Conservation (phyloP, 2,888 invertebrate genomes). For the Brenthis hecate region DNA sequence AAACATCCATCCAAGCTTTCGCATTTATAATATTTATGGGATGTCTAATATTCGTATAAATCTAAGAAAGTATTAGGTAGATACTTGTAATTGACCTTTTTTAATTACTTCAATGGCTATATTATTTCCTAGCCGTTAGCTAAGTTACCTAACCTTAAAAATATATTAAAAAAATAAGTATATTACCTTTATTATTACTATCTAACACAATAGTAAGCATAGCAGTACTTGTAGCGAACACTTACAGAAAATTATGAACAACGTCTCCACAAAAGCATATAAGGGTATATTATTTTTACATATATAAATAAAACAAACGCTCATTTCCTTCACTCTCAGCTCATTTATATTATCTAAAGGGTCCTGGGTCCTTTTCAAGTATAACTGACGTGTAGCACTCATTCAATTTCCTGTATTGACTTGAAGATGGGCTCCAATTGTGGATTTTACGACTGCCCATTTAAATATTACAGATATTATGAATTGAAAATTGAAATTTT, state of each 20-base stretch:
- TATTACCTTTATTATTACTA: too few species aligned
- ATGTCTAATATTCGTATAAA: too few species aligned
- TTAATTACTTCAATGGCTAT: background rate
- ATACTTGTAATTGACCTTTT: background rate
- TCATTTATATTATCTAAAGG: constrained; percentile 27
- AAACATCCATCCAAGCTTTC: too few species aligned
- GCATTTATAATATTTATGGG: too few species aligned
- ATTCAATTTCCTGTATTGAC: constrained; percentile 50
- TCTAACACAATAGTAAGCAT: too few species aligned
- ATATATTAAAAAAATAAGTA: background rate
- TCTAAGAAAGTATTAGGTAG: too few species aligned
- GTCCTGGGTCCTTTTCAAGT: constrained; percentile 42
- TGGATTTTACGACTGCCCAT: background rate
- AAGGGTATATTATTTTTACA: background rate
- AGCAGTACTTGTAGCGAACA: too few species aligned
- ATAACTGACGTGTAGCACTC: constrained; percentile 51
- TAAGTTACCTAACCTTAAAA: background rate
- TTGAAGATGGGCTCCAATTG: constrained; percentile 24
- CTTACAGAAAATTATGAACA: too few species aligned
- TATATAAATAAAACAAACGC: constrained; percentile 28
- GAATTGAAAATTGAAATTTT: background rate
- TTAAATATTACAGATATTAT: background rate
- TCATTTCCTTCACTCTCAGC: constrained; percentile 31
- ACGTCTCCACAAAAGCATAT: background rate
- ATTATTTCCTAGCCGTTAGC: background rate